Conservation (phyloP, 1,140 invertebrate species). For the Caenorhabditis brenneri region DNA sequence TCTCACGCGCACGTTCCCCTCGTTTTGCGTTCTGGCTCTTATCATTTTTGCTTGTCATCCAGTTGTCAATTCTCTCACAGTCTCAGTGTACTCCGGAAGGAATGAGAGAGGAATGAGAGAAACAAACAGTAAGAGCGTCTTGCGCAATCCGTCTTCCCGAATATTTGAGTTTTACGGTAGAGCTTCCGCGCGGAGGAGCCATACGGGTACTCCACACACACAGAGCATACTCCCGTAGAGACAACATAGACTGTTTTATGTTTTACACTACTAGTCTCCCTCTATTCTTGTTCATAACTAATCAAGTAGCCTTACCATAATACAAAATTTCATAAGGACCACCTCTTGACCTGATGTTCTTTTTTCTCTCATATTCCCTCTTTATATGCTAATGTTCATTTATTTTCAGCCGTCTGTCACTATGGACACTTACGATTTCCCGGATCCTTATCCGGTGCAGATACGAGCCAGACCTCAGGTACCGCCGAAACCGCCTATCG, state of each 20-base stretch:
- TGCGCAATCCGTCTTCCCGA: constrained; percentile 30
- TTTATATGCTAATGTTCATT: background rate
- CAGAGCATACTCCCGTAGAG: too few species aligned
- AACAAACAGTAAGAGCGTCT: constrained; percentile 20
- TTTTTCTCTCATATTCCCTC: background rate
- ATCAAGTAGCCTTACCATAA: constrained; percentile 37
- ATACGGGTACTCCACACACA: constrained; percentile 1
- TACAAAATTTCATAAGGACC: constrained; percentile 8
- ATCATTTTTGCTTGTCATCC: constrained; percentile 40
- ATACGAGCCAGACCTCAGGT: constrained; percentile 49
- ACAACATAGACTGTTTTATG: constrained; percentile 40
- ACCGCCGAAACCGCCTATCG: constrained; percentile 76
- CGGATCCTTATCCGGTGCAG: constrained; percentile 37
- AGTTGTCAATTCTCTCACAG: constrained; percentile 2
- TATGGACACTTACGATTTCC: constrained; percentile 36
- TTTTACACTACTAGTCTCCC: constrained; percentile 29
- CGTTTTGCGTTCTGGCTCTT: background rate
- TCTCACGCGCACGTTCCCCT: background rate
- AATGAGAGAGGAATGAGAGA: background rate
- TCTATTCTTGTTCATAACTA: background rate
- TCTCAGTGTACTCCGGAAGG: background rate
- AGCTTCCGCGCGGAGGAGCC: constrained; percentile 35
- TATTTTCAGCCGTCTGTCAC: constrained; percentile 34
- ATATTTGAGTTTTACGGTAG: constrained; percentile 19
- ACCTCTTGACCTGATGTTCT: constrained; percentile 18